Conservation (phyloP, 2,888 invertebrate species). For the Erebia palarica region DNA sequence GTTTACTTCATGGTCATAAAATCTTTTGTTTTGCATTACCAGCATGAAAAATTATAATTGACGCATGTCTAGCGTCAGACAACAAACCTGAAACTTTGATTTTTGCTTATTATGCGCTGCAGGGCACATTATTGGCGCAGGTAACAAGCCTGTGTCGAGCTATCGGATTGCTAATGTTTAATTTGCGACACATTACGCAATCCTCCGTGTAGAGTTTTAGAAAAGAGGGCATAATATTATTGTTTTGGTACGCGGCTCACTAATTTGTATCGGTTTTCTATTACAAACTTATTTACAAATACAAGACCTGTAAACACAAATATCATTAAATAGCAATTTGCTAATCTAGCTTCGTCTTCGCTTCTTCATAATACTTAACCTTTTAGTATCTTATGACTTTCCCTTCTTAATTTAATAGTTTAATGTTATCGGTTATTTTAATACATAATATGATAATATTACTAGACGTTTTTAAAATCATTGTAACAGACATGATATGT, state of each 20-base stretch:
- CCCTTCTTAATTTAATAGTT: background rate
- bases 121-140: background rate
- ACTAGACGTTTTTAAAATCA: background rate
- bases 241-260: background rate
- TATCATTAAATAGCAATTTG: background rate
- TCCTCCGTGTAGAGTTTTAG: background rate
- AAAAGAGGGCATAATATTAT: background rate
- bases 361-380: background rate
- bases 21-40: too few relatives aligned
- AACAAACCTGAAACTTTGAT: background rate
- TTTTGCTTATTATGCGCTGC: background rate
- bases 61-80: background rate
- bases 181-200: constrained; percentile 8
- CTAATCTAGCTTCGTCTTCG: background rate
- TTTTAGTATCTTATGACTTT: background rate
- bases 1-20: too few relatives aligned
- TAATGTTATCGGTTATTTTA: background rate
- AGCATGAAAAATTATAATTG: too few relatives aligned
- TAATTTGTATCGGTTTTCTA: constrained; percentile 4
- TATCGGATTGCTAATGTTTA: constrained; percentile 7
- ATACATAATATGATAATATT: background rate
- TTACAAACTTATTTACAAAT: background rate
- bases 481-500: constrained; percentile 38
- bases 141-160: background rate
- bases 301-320: background rate